phyloP scores from a whole-genome alignment of 2,797 vertebrate species.

The Eulemur coronatus region DNA sequence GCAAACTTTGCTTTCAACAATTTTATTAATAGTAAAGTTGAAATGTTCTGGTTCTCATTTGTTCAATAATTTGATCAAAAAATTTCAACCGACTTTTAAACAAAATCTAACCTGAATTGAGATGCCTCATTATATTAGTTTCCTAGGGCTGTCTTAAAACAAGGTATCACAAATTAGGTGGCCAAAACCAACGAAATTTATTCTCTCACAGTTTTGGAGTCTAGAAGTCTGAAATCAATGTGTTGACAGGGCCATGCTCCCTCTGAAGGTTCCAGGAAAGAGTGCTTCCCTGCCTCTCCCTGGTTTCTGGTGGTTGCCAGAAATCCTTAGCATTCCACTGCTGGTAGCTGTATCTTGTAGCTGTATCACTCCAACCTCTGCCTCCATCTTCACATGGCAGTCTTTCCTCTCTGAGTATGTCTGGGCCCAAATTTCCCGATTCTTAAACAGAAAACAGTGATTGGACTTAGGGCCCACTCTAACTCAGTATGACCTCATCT shows the following conservation, averaged over 20 bases:
- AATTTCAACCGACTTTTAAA: background rate
- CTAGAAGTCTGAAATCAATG: background rate
- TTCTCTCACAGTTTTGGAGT: background rate
- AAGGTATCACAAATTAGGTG: background rate
- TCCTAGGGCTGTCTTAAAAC: background rate
- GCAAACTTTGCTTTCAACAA: background rate
- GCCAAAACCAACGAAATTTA: background rate
- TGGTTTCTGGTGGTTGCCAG: background rate
- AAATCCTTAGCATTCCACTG: background rate
- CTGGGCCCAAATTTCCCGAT: background rate
- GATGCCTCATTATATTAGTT: background rate
- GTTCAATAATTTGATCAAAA: background rate
- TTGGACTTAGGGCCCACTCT: no score
- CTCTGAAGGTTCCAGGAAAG: background rate
- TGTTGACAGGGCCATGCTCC: background rate
- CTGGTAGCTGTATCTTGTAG: background rate
- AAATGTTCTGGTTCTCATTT: background rate
- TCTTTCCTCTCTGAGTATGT: background rate
- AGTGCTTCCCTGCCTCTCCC: background rate
- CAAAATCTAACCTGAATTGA: background rate
- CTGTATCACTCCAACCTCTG: background rate
- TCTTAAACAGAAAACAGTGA: no score
- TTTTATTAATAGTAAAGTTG: background rate
- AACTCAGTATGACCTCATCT: background rate
- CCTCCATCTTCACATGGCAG: background rate